These are phyloP conservation scores for Scalopus aquaticus DNA, from an alignment of 2,113 vertebrate species.

Conservation along the genomic window DNA sequence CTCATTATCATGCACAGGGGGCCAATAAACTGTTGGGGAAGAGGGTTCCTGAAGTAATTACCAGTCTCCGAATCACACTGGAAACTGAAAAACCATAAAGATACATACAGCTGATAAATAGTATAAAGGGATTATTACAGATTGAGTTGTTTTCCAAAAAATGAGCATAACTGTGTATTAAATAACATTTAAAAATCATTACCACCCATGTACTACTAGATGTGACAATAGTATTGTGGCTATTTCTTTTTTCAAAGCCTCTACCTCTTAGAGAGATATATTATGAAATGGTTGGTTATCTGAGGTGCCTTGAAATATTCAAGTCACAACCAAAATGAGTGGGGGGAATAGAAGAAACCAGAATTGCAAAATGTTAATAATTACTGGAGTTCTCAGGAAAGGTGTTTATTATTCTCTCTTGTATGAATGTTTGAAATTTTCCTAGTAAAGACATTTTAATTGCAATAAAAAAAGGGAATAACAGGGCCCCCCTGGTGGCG, in stretches of 20 bases:
- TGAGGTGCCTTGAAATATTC: background rate
- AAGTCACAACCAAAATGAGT: background rate
- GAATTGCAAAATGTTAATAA: background rate
- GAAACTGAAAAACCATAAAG: background rate
- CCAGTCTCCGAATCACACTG: background rate
- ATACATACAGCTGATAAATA: background rate
- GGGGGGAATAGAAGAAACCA: background rate
- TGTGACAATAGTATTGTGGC: background rate
- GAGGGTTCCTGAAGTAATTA: background rate
- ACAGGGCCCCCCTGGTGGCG: too few species aligned
- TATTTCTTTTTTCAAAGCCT: background rate
- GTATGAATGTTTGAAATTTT: background rate
- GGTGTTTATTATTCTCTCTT: background rate
- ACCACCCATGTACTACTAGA: background rate
- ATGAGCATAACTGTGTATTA: background rate
- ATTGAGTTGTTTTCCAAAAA: background rate
- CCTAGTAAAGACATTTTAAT: background rate
- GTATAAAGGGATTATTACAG: background rate
- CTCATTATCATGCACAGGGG: background rate
- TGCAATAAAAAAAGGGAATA: background rate
- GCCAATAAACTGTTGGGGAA: background rate
- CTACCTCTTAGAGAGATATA: background rate
- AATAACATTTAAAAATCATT: background rate
- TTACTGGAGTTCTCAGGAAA: background rate
- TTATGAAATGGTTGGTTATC: background rate